Percentiles rank a stretch among this genome's conserved stretches.
Conservation (phyloP, 2,113 vertebrate species). For the Crypturellus undulatus region DNA sequence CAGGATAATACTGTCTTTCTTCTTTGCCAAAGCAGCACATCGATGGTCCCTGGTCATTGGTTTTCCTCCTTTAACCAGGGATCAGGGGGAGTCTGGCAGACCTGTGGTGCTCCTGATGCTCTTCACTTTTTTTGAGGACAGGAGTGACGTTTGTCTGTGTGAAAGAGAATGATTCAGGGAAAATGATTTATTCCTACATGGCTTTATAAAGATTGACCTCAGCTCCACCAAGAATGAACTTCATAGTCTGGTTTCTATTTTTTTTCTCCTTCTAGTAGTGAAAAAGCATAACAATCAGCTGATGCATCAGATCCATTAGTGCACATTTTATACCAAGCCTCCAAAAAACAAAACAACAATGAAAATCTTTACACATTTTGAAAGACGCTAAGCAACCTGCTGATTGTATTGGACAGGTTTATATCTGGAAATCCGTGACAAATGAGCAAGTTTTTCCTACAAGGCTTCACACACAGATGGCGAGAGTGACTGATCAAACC, state of each 20-base stretch:
- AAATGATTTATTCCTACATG: no score
- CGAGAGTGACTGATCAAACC: not conserved
- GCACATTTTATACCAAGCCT: not conserved
- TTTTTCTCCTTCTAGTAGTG: not conserved
- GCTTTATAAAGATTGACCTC: not conserved
- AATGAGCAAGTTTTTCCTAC: not conserved
- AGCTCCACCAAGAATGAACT: not conserved
- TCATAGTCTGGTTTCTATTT: not conserved
- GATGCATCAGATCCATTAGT: no score
- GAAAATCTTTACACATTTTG: not conserved
- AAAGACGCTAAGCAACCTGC: not conserved
- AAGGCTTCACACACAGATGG: not conserved
- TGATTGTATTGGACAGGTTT: no score
- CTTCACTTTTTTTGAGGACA: not conserved
- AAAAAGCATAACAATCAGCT: not conserved
- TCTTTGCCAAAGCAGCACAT: no score
- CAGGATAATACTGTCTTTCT: no score
- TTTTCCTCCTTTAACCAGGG: no score
- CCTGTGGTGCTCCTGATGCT: no score
- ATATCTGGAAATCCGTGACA: not conserved
- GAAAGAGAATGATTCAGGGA: no score
- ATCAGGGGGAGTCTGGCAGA: no score
- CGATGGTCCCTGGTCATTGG: no score
- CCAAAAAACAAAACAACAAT: not conserved
- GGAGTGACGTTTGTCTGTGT: not conserved